Conservation (phyloP, 2,113 vertebrate genomes). For the Gnathonemus longibarbis region DNA sequence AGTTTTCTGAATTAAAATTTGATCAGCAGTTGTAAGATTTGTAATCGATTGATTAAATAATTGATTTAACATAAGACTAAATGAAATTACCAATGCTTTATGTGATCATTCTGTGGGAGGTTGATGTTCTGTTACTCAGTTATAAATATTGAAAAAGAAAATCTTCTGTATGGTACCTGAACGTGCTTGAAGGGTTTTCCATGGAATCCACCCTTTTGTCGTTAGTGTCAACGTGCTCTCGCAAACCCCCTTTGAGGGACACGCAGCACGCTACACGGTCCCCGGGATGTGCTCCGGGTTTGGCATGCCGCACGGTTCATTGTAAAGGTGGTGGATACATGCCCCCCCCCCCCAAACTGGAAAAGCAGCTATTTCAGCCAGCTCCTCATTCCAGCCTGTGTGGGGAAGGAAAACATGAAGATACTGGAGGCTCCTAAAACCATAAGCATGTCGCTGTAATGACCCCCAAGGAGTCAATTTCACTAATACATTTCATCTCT, state of each 20-base stretch:
- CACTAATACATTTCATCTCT: not conserved
- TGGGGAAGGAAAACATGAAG: not conserved
- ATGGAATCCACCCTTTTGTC: not conserved
- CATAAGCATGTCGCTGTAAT: not conserved
- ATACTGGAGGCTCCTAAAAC: not conserved
- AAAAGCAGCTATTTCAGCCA: not conserved
- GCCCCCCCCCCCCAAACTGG: not conserved
- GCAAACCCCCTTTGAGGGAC: not conserved
- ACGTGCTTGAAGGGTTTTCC: not conserved
- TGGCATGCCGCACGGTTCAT: not conserved
- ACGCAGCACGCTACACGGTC: not conserved
- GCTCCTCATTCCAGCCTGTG: not conserved
- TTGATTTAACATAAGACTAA: not conserved
- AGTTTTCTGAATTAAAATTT: not conserved
- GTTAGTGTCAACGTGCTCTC: not conserved
- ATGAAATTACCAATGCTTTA: not conserved
- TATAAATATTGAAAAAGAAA: not conserved
- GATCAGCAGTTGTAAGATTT: not conserved
- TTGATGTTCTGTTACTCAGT: not conserved
- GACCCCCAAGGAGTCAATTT: not conserved
- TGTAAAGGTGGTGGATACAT: not conserved
- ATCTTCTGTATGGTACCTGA: not conserved
- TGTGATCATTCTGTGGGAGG: not conserved
- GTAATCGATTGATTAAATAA: not conserved
- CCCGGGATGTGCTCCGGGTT: not conserved